These are phyloP conservation scores for Spea hammondii DNA, from an alignment of 2,797 vertebrate species.

Conservation along the genomic window DNA sequence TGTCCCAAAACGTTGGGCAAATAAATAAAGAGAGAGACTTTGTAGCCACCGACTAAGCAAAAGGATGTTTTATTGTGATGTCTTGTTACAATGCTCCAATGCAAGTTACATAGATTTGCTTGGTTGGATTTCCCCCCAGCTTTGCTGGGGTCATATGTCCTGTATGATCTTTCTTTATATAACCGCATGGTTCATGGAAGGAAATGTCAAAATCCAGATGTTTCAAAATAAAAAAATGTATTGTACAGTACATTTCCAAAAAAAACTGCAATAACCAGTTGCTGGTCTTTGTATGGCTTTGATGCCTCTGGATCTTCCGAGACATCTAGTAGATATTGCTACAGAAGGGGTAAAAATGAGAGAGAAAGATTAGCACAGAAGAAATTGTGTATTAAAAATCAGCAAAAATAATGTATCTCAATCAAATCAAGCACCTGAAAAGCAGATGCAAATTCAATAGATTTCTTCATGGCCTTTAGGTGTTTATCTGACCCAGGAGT, in stretches of 20 bases:
- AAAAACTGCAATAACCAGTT: slow-evolving; percentile 51
- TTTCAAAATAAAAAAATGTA: slow-evolving; percentile 52
- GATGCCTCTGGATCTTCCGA: slow-evolving; percentile 54
- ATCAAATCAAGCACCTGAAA: neutral
- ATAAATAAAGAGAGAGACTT: slow-evolving; percentile 58
- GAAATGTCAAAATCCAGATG: slow-evolving; percentile 39
- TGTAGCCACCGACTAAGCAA: slow-evolving; percentile 69
- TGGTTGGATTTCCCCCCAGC: slow-evolving; percentile 38
- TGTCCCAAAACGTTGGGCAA: slow-evolving; percentile 12
- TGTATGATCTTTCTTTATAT: slow-evolving; percentile 41
- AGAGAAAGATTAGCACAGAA: neutral
- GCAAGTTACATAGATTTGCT: slow-evolving; percentile 58
- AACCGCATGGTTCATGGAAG: slow-evolving; percentile 34
- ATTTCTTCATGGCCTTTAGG: too few species aligned
- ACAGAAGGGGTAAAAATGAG: slow-evolving; percentile 28
- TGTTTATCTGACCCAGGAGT: too few species aligned
- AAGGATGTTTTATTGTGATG: slow-evolving; percentile 64
- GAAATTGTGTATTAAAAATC: neutral
- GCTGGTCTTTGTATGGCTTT: slow-evolving; percentile 35
- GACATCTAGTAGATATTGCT: slow-evolving; percentile 53
- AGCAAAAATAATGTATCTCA: neutral
- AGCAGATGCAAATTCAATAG: too few species aligned
- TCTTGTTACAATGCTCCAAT: slow-evolving; percentile 58
- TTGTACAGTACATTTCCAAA: slow-evolving; percentile 53
- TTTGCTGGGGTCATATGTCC: slow-evolving; percentile 51